Evolutionary conservation across 2,888 invertebrate species (phyloP), one percentile per base, ranked within the genome.

Genomic region (Alentia gelatinosa): DNA sequence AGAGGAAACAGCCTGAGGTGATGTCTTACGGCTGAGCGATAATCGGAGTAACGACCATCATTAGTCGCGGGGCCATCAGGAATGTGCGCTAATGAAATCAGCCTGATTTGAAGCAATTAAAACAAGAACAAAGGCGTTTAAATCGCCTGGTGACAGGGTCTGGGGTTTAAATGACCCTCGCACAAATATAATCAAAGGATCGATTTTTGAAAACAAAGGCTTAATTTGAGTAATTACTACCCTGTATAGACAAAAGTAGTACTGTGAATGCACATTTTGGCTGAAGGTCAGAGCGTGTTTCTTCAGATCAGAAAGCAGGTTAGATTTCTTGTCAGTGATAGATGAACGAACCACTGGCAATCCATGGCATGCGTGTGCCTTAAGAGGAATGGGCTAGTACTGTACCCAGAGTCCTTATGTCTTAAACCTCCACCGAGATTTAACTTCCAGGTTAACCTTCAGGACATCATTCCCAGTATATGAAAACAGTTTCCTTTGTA

Each of bases 1-100:
- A 79, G 12, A 19, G 5, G 39, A 79, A 79, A 79, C 79, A 4
- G 79, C 79, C 37, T 4, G 5, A 35, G 79, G 79, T 19, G 37
- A 35, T 26, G 7, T 79, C 79, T 19, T 39, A 35, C 39, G 79
- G 37, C 37, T 79, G 79, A 79, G 79, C 79, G 39, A 39, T 39
- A 79, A 79, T 79, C 37, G 79, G 37, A 0, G 79, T 79, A 79
- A 79, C 79, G 79, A 79, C 79, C 37, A 79, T 79, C 79, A 79
- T 79, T 79, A 79, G 79, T 15, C 15, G 7, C 12, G 35, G 79
- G 23, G 37, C 19, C 79, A 19, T 35, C 79, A 35, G 37, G 15
- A 4, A 39, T 39, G 7, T 19, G 12, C 23, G 15, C 47, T 47
- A 86, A 86, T 86, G 47, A 42, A 86, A 42, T 40, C 86, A 42